Evolutionary conservation across 2,888 invertebrate species (phyloP), one percentile per base, ranked within the genome.

Genomic region (Microplitis deprimator): DNA sequence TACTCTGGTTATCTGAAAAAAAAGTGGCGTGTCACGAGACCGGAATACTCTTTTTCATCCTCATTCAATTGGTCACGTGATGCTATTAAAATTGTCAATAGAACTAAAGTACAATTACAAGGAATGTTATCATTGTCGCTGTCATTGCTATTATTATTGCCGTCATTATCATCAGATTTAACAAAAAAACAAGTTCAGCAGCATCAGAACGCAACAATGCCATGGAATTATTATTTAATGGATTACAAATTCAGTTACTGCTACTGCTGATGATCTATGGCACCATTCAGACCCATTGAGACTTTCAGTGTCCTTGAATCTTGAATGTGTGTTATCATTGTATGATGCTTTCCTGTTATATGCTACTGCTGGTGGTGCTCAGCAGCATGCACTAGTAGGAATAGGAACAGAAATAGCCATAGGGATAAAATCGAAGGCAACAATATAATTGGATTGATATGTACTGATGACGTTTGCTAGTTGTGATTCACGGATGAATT

Each of bases 51-150:
- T 50, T 8, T 50, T 8, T 50, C 8, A 5, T 50, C 50, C 8
- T 8, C 50, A 13, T 50, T 76, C 70, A 79, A 75, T 64, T 71
- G 78, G 61, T 81, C 81, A 69, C 74, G 64, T 64, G 75, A 78
- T 41, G 41, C 40, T 61, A 29, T 29, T 29, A 75, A 72, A 29
- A 61, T 76, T 60, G 69, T 75, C 29, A 73, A 71, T 40, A 64
- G 64, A 71, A 59, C 68, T 38, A 68, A 5, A 73, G 67, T 72
- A 74, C 75, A 77, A 77, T 61, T 65, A 70, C 74, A n/a, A 60
- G 29, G 8, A 65, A 50, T 50, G 13, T 50, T 13, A 50, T 50
- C 50, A 13, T 10, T 5, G 5, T 50, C 50, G 13, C 10, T 10
- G 50, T 8, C 50, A 50, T 13, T 50, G 50, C 10, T 50, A 13